A percentile compares a stretch with the other conserved stretches of the same genome.
Conservation (phyloP, 1,140 invertebrate species). For the Drosophila subpulchrella region DNA sequence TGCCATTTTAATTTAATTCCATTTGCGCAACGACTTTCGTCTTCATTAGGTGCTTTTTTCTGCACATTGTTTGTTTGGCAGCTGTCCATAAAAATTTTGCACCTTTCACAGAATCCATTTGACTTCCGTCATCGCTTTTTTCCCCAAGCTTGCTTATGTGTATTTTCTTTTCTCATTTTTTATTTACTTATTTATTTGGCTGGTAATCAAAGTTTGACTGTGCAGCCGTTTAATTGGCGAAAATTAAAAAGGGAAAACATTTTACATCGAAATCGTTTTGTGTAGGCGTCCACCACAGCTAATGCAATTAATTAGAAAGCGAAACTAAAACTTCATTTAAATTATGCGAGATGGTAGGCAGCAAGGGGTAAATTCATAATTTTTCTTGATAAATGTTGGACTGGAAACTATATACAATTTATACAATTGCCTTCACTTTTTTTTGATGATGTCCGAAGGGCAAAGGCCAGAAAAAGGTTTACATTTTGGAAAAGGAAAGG, state of each 20-base stretch:
- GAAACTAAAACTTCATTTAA: slow-evolving; percentile 68
- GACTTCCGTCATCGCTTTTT: slow-evolving; percentile 63
- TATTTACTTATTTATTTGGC: slow-evolving; percentile 45
- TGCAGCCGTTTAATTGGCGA: slow-evolving; percentile 74
- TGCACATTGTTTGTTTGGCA: slow-evolving; percentile 50
- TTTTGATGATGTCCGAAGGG: slow-evolving; percentile 35
- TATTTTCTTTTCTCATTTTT: slow-evolving; percentile 43
- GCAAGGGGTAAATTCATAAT: slow-evolving; percentile 25
- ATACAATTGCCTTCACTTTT: slow-evolving; percentile 46
- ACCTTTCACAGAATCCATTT: slow-evolving; percentile 75
- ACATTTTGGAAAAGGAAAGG: slow-evolving; percentile 32
- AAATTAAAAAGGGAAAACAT: slow-evolving; percentile 81
- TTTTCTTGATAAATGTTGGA: slow-evolving; percentile 48
- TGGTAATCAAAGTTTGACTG: slow-evolving; percentile 41
- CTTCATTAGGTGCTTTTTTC: slow-evolving; percentile 61
- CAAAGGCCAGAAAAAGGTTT: slow-evolving; percentile 44
- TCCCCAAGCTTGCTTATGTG: slow-evolving; percentile 6
- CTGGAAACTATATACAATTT: slow-evolving; percentile 16
- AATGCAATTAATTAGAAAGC: slow-evolving; percentile 81
- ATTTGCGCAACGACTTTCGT: slow-evolving; percentile 81
- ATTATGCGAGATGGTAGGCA: slow-evolving; percentile 15
- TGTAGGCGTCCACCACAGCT: slow-evolving; percentile 62
- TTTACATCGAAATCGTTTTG: slow-evolving; percentile 51
- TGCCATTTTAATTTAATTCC: slow-evolving; percentile 72
- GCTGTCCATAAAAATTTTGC: slow-evolving; percentile 60